phyloP scores from a whole-genome alignment of 2,888 invertebrate genomes.

The Harpagoxenus sublaevis region DNA sequence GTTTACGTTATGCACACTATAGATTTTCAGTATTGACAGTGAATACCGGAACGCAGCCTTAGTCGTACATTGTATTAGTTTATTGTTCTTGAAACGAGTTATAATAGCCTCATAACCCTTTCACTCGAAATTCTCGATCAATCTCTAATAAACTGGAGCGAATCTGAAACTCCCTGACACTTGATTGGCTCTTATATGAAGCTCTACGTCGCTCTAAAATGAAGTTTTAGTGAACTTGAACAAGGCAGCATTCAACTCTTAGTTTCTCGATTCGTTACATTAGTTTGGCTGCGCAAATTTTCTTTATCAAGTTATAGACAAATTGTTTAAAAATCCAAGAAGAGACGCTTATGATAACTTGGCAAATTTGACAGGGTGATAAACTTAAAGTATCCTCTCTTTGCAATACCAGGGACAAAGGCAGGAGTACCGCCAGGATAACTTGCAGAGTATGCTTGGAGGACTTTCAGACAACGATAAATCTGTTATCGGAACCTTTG shows the following conservation, averaged over 20 bases:
- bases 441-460: slow-evolving; percentile 98
- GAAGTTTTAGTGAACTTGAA: background rate
- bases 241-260: background rate
- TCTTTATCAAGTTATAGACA: background rate
- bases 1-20: too few relatives aligned
- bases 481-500: slow-evolving; percentile 98
- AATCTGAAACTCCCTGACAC: background rate
- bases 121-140: background rate
- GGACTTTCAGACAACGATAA: slow-evolving; percentile 98
- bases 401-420: slow-evolving; percentile 94
- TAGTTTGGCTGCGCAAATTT: background rate
- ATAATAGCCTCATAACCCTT: background rate
- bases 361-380: background rate
- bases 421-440: slow-evolving; percentile 97
- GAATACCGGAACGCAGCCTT: too few relatives aligned
- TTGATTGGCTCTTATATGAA: background rate
- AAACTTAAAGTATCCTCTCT: slow-evolving; percentile 5
- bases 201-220: background rate
- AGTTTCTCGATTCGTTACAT: background rate
- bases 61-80: background rate
- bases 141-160: background rate
- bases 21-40: too few relatives aligned
- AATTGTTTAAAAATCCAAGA: background rate
- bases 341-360: background rate
- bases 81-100: background rate